phyloP scores from a whole-genome alignment of 2,113 vertebrate genomes.

The Nibea albiflora region DNA sequence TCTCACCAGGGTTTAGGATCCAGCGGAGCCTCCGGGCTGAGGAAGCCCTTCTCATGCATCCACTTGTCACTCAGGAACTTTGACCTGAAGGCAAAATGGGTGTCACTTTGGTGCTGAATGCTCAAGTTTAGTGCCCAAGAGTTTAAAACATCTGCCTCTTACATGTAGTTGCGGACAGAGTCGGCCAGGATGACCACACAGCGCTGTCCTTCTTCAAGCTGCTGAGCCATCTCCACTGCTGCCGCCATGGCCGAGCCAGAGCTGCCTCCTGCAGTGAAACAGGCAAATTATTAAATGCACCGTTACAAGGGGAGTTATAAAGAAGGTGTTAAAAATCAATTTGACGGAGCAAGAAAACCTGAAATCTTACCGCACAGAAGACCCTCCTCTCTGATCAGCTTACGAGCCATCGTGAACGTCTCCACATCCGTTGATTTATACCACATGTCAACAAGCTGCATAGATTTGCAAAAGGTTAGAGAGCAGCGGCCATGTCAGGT shows the following conservation, averaged over 20 bases:
- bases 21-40: constrained; percentile 82
- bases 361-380: constrained; percentile 89
- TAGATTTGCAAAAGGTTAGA: neutral
- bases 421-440: constrained; percentile 89
- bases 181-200: constrained; percentile 93
- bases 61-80: constrained; percentile 94
- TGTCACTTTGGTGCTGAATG: too few relatives aligned
- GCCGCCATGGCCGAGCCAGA: constrained; percentile 88
- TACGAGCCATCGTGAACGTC: constrained; percentile 86
- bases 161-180: constrained; percentile 96
- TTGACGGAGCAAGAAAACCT: neutral
- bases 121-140: neutral
- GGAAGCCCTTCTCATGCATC: constrained; percentile 94
- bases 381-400: constrained; percentile 91
- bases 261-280: constrained; percentile 87
- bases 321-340: neutral
- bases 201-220: constrained; percentile 90
- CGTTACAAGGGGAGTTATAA: neutral
- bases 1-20: constrained; percentile 88
- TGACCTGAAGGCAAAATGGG: constrained; percentile 81
- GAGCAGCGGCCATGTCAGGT: neutral
- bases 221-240: constrained; percentile 87
- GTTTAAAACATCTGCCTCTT: constrained; percentile 51
- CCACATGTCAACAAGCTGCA: constrained; percentile 90
- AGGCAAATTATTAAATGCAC: neutral